These are phyloP conservation scores for Drosophila bifasciata DNA, from an alignment of 1,140 invertebrate genomes.

Conservation along the genomic window DNA sequence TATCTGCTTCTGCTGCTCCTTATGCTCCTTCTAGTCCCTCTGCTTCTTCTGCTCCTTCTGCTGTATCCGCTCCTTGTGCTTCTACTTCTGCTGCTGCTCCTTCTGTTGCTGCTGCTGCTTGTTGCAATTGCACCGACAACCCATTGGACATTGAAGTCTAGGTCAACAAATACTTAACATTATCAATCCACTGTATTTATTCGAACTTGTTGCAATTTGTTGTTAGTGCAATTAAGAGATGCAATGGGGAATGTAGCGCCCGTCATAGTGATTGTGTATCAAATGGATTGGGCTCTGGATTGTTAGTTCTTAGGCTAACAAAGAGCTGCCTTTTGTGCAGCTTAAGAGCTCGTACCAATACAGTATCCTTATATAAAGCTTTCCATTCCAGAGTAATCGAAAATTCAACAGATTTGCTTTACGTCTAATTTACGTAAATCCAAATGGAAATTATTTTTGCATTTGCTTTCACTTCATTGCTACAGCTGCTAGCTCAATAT, in stretches of 20 bases:
- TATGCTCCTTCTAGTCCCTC: background rate
- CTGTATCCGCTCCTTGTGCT: slow-evolving; percentile 10
- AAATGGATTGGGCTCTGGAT: background rate
- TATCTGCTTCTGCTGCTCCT: background rate
- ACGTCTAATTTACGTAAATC: too few species aligned
- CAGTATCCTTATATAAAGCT: too few species aligned
- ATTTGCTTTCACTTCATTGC: too few species aligned
- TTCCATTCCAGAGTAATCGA: too few species aligned
- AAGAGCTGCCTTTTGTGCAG: too few species aligned
- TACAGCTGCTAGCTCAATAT: too few species aligned
- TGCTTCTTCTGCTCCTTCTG: slow-evolving; percentile 5
- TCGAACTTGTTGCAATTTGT: slow-evolving; percentile 55
- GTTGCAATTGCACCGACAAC: slow-evolving; percentile 22
- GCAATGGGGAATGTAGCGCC: background rate
- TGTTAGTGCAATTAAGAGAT: slow-evolving; percentile 48
- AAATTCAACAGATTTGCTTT: too few species aligned
- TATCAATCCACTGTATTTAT: slow-evolving; percentile 37
- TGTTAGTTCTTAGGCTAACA: too few species aligned
- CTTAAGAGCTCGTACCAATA: too few species aligned
- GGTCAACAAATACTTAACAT: slow-evolving; percentile 53
- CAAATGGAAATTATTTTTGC: too few species aligned
- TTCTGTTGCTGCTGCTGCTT: background rate
- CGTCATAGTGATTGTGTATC: background rate
- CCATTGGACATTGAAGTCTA: slow-evolving; percentile 52
- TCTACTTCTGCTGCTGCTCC: slow-evolving; percentile 1